These are phyloP conservation scores for Drosophila borealis DNA, from an alignment of 2,888 invertebrate genomes.

Conservation along the genomic window DNA sequence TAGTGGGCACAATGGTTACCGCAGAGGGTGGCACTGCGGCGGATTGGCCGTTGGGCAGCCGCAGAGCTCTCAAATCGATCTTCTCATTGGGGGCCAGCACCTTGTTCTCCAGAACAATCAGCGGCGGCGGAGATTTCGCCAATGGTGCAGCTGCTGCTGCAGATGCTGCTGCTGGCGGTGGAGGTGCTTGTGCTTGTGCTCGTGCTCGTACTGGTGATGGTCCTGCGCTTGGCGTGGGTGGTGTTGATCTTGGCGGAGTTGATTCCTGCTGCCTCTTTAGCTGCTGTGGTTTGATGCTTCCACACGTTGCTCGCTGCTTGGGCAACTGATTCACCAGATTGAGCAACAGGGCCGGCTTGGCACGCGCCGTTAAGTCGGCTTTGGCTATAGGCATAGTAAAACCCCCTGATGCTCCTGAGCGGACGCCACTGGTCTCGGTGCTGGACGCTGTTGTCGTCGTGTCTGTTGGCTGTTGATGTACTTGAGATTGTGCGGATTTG, in stretches of 20 bases:
- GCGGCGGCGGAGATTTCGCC: slow-evolving; percentile 27
- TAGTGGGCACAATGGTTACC: neutral
- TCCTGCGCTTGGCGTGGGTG: neutral
- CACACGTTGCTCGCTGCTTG: slow-evolving; percentile 48
- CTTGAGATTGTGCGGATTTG: slow-evolving; percentile 31
- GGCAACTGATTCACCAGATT: slow-evolving; percentile 61
- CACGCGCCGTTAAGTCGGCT: slow-evolving; percentile 45
- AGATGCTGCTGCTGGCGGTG: slow-evolving; percentile 2
- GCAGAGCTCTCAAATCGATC: slow-evolving; percentile 74
- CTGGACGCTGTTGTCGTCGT: slow-evolving; percentile 6
- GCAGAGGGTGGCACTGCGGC: slow-evolving; percentile 1
- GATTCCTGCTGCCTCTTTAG: neutral
- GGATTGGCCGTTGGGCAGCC: slow-evolving; percentile 49
- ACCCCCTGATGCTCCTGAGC: neutral
- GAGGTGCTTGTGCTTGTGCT: neutral
- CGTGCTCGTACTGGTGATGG: neutral
- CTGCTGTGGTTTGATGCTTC: slow-evolving; percentile 6
- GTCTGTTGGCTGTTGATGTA: slow-evolving; percentile 8
- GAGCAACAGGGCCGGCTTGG: slow-evolving; percentile 51
- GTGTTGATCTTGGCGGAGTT: neutral
- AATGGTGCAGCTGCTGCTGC: neutral
- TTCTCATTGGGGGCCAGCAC: slow-evolving; percentile 81
- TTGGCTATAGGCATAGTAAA: slow-evolving; percentile 49
- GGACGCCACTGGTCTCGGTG: neutral
- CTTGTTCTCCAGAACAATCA: slow-evolving; percentile 83